Percentiles rank a stretch among this genome's conserved stretches.
These are phyloP conservation scores for Drosophila sechellia DNA, from an alignment of 1,140 invertebrate species.

Conservation along the genomic window DNA sequence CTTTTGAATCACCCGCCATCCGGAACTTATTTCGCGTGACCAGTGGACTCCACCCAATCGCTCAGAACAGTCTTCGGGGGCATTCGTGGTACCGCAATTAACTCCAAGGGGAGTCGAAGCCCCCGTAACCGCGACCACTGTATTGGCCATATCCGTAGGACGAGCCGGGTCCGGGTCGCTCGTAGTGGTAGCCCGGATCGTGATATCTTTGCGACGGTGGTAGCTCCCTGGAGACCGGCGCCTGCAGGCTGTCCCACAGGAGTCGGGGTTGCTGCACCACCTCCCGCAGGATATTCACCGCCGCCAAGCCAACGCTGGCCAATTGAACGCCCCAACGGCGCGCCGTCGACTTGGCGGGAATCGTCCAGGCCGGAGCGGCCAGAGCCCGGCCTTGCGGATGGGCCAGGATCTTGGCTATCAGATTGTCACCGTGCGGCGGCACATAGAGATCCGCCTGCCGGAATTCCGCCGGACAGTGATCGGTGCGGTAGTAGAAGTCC, in stretches of 20 bases:
- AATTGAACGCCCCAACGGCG: constrained; percentile 75
- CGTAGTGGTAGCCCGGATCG: constrained; percentile 52
- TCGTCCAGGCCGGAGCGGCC: constrained; percentile 17
- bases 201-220: constrained; percentile 19
- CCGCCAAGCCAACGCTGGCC: constrained; percentile 79
- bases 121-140: constrained; percentile 28
- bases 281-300: constrained; percentile 78
- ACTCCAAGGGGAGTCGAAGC: constrained; percentile 46
- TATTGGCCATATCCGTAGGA: constrained; percentile 36
- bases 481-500: constrained; percentile 63
- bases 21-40: too few relatives aligned
- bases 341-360: constrained; percentile 54
- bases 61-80: constrained; percentile 23
- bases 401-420: constrained; percentile 73
- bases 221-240: constrained; percentile 65
- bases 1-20: background rate
- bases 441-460: constrained; percentile 80
- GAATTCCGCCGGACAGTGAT: constrained; percentile 72
- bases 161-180: constrained; percentile 34
- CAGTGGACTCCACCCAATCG: background rate
- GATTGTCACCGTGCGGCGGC: constrained; percentile 73
- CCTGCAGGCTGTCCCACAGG: constrained; percentile 69
- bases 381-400: constrained; percentile 67
- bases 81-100: constrained; percentile 27
- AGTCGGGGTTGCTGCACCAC: constrained; percentile 71